A percentile compares a stretch with the other conserved stretches of the same genome.
Conservation (phyloP, 2,113 vertebrate species). For the Apus apus region DNA sequence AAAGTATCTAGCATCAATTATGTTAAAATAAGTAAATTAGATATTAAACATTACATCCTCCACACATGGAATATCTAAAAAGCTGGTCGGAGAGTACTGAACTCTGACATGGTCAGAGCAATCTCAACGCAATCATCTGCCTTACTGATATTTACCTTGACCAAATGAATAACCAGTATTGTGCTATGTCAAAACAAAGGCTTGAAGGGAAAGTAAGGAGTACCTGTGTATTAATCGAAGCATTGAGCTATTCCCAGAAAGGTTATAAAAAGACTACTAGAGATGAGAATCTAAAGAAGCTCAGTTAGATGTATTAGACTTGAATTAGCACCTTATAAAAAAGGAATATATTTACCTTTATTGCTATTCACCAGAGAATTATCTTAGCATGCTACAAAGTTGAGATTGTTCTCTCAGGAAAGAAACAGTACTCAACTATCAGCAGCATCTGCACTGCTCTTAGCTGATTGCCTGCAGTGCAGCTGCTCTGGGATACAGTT, state of each 20-base stretch:
- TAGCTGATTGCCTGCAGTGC: neutral
- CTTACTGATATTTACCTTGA: neutral
- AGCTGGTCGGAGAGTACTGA: too few species aligned
- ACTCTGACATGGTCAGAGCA: neutral
- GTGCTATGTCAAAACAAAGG: neutral
- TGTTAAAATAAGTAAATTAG: neutral
- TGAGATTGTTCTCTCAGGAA: neutral
- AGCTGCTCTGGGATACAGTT: neutral
- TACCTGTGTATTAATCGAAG: neutral
- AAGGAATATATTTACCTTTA: neutral
- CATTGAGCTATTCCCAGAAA: neutral
- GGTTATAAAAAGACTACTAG: neutral
- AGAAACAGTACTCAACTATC: neutral
- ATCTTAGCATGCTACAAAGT: neutral
- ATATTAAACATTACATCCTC: neutral
- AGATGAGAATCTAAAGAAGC: neutral
- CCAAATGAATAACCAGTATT: neutral
- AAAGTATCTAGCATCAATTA: neutral
- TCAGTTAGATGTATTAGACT: neutral
- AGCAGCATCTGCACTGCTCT: neutral
- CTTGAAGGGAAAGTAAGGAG: neutral
- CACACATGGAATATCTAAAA: neutral
- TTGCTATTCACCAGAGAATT: neutral
- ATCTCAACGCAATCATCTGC: rapidly evolving
- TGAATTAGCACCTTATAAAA: neutral